A percentile compares a stretch with the other conserved stretches of the same genome.
Evolutionary conservation across 92 coral and sea anemone species (phyloP).

Genomic region (Micromussa lordhowensis): DNA sequence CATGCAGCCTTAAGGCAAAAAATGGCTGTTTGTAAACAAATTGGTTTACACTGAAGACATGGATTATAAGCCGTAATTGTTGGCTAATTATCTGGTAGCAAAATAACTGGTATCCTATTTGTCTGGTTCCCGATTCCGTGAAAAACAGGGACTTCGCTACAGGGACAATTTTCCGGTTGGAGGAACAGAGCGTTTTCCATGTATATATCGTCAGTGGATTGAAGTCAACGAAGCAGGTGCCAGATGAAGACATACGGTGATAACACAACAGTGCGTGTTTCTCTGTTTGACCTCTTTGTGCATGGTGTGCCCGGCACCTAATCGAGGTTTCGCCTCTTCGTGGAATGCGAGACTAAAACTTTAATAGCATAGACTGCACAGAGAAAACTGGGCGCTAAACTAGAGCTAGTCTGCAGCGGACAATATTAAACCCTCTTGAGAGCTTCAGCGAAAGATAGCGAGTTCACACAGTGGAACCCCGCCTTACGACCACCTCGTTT

Average conservation of each 20-base stretch:
- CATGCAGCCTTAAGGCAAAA: not conserved
- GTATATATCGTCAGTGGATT: not conserved
- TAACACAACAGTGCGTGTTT: not conserved
- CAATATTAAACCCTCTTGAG: not conserved
- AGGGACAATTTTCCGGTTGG: not conserved
- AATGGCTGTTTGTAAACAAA: not conserved
- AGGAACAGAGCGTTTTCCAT: not conserved
- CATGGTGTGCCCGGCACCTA: not conserved
- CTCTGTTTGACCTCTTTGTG: not conserved
- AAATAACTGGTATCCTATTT: conserved; percentile 4
- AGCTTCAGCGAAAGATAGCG: not conserved
- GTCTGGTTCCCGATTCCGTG: not conserved
- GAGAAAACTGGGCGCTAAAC: not conserved
- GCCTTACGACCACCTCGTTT: too few species aligned
- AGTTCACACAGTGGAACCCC: too few species aligned
- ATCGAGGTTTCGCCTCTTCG: too few species aligned
- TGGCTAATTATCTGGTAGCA: not conserved
- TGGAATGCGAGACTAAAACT: not conserved
- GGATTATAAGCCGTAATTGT: not conserved
- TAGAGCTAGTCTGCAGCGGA: not conserved
- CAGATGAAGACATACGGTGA: not conserved
- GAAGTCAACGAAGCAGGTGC: not conserved
- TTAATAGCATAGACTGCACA: not conserved
- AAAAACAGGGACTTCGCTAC: not conserved
- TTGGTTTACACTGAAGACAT: conserved; percentile 1